Base-by-base conservation (phyloP, 2,797 vertebrate genomes). In the Florisuga fusca region DNA sequence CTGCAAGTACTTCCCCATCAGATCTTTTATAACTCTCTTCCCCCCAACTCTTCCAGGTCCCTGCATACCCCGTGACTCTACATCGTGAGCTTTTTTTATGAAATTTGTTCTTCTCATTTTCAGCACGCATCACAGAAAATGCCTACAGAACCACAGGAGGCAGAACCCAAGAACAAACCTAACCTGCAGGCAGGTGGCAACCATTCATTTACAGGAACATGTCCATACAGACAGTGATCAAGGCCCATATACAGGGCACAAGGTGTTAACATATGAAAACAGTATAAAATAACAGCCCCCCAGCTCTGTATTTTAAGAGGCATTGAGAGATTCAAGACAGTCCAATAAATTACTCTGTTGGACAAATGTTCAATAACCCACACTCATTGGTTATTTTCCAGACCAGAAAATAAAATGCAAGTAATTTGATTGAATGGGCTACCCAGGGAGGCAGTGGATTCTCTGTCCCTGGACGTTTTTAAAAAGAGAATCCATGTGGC, bases 71-170 rank as follows among this genome's bases (percentile, higher is more conserved):
- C 53, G 31, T 29, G 43, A 78, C 50, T 57, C 29, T 8, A 41
- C 5, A 34, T 14, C 8, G 2, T 0, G 9, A 80, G 12, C 18
- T 6, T 54, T 79, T 48, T 46, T 31, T 84, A 22, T 0, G 8
- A 12, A 3, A 20, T 22, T 23, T 38, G 16, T 43, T 66, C 53
- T 16, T 1, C 25, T 33, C 21, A 17, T 34, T 48, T 58, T 29
- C 0, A 18, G 55, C 22, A 26, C 1, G 1, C 46, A 29, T 6
- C 34, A 81, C 20, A 48, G 38, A 90, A 90, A 93, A 76, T 1
- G 9, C 19, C 16, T 22, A 17, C 8, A 5, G 53, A 16, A 22
- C 5, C 21, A 16, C 3, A 7, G 68, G 27, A 81, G 27, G 29
- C 46, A 91, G 48, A 23, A 81, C 6, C 12, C 0, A 0, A 59